Base-by-base conservation (phyloP, 2,797 vertebrate species). In the Aythya fuligula region DNA sequence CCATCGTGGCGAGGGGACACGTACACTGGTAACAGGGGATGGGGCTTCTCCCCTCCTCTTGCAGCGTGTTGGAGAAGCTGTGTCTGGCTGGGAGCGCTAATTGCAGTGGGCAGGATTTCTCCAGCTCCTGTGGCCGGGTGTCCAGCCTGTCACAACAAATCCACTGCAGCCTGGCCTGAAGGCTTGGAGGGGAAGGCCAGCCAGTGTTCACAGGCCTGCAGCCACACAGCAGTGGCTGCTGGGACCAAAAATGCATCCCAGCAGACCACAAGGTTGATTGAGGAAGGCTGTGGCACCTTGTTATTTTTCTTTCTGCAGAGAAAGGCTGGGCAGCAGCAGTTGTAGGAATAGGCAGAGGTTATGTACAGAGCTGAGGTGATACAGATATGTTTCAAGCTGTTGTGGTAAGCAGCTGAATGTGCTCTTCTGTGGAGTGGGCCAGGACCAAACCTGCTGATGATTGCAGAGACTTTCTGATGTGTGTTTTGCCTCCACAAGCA, bases 41-140 rank as follows among this genome's bases (percentile, higher is more conserved):
- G 49, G 7, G 13, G 65, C 14, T 79, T 81, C 16, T 76, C 34
- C 49, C 24, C 30, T 80, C 13, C 57, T 78, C 69, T 38, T 38
- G 65, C 49, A 71, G 62, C 1, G 0, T 12, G 20, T 62, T 94
- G 82, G 67, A 64, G 54, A 90, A 62, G n/a, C 0, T 66, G 41
- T 71, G 14, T 80, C 64, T 90, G 80, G 36, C 51, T 88, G 57
- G 93, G 53, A 75, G 25, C 25, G 74, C 43, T 74, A 49, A 81
- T 70, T 85, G 41, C 76, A 77, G 77, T 4, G 27, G 67, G 54
- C 84, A 94, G 86, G 66, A 78, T 92, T 93, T 90, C 64, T 93
- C 15, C 62, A 79, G 82, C 41, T 83, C 43, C 30, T 34, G 7
- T 93, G 85, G 38, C 65, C 62, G 36, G 34, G n/a, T 81, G 71